These are phyloP conservation scores for Chrysopa pallens DNA, from an alignment of 1,140 invertebrate species.

Conservation along the genomic window DNA sequence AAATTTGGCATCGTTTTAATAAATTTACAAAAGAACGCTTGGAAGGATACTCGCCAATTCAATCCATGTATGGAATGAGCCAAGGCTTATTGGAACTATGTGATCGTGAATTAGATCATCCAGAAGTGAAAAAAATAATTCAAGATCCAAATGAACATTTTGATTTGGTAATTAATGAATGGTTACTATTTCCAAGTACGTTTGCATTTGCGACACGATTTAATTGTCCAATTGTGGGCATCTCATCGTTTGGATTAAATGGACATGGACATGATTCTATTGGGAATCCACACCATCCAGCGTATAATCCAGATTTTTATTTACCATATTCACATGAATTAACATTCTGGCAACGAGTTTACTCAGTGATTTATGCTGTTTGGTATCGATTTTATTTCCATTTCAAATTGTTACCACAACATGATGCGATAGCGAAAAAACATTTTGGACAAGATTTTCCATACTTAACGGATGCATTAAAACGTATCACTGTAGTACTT, in stretches of 20 bases:
- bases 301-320: constrained; percentile 13
- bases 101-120: constrained; percentile 8
- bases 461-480: constrained; percentile 9
- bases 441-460: constrained; percentile 15
- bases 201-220: constrained; percentile 15
- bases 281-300: constrained; percentile 17
- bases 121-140: constrained; percentile 14
- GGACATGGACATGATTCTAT: constrained; percentile 10
- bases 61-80: not conserved
- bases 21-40: constrained; percentile 1
- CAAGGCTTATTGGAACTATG: constrained; percentile 4
- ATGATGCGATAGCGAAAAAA: constrained; percentile 11
- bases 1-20: constrained; percentile 2
- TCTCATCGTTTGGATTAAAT: constrained; percentile 12
- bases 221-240: constrained; percentile 16
- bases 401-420: constrained; percentile 6
- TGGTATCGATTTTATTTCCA: constrained; percentile 6
- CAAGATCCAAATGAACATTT: constrained; percentile 16
- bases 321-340: constrained; percentile 6
- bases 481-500: constrained; percentile 14
- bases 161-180: constrained; percentile 18
- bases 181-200: constrained; percentile 9
- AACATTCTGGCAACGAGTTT: constrained; percentile 16
- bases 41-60: not conserved
- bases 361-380: constrained; percentile 11